A percentile compares a stretch with the other conserved stretches of the same genome.
phyloP scores from a whole-genome alignment of 1,140 invertebrate genomes.

The Drosophila varians region DNA sequence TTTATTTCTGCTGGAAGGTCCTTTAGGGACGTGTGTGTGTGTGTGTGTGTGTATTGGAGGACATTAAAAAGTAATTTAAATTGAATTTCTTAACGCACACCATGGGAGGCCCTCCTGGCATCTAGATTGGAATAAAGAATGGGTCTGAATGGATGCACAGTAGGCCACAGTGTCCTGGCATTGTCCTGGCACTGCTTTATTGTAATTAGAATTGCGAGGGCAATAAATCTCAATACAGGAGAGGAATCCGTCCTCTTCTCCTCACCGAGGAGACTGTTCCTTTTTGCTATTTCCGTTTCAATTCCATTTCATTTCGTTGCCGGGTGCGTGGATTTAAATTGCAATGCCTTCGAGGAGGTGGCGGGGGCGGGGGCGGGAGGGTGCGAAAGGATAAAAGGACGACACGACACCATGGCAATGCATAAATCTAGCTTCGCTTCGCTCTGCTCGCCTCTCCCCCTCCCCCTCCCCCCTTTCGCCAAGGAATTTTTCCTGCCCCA shows the following conservation, averaged over 20 bases:
- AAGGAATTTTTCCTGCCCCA: too few relatives aligned
- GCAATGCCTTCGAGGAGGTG: constrained; percentile 7
- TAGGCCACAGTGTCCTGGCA: constrained; percentile 1
- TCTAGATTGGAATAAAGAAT: constrained; percentile 22
- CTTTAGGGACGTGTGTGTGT: not conserved
- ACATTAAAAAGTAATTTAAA: constrained; percentile 79
- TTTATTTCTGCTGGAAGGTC: constrained; percentile 5
- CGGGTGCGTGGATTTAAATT: constrained; percentile 39
- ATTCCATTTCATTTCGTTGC: constrained; percentile 17
- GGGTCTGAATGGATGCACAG: constrained; percentile 5
- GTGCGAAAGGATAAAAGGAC: not conserved
- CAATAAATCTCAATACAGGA: constrained; percentile 69
- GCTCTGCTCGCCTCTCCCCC: too few relatives aligned
- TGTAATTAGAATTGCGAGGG: constrained; percentile 67
- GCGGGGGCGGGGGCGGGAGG: not conserved
- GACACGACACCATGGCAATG: constrained; percentile 30
- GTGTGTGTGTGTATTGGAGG: constrained; percentile 5
- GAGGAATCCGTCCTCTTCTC: constrained; percentile 10
- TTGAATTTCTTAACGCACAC: constrained; percentile 62
- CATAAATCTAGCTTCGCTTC: constrained; percentile 33
- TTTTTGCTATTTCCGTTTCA: not conserved
- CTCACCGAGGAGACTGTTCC: too few relatives aligned
- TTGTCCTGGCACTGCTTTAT: constrained; percentile 43
- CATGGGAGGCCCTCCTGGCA: too few relatives aligned
- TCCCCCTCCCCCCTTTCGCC: too few relatives aligned